Percentiles rank a stretch among this genome's conserved stretches.
Evolutionary conservation across 1,140 invertebrate species (phyloP).

Genomic region (Drosophila pseudoananassae): DNA sequence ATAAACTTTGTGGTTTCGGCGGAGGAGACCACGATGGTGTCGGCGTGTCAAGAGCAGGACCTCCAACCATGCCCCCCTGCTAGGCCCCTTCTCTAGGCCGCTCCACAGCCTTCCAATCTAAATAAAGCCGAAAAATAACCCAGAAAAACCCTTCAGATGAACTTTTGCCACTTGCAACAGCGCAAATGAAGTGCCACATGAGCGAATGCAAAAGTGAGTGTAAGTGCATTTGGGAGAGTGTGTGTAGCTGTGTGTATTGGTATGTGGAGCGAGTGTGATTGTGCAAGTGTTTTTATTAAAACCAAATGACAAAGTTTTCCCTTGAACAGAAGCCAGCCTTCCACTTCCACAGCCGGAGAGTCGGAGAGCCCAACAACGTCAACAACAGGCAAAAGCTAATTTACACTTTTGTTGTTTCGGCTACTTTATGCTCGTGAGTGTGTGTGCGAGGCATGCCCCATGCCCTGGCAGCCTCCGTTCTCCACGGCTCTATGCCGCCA

Average conservation of each 20-base stretch:
- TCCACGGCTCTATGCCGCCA: constrained; percentile 30
- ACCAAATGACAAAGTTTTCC: constrained; percentile 79
- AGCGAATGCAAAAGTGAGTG: constrained; percentile 35
- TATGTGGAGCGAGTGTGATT: constrained; percentile 44
- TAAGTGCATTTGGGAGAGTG: constrained; percentile 47
- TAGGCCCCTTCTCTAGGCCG: background rate
- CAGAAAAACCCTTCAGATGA: constrained; percentile 68
- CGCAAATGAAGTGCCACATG: constrained; percentile 74
- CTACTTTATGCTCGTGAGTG: constrained; percentile 65
- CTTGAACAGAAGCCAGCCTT: constrained; percentile 44
- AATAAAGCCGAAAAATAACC: constrained; percentile 52
- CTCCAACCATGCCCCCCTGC: constrained; percentile 8
- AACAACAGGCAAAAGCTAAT: constrained; percentile 82
- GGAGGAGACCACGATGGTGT: constrained; percentile 20
- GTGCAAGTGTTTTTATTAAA: constrained; percentile 81
- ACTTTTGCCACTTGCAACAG: constrained; percentile 64
- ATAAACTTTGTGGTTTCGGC: constrained; percentile 67
- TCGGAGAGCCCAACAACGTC: constrained; percentile 66
- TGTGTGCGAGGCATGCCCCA: background rate
- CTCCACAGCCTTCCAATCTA: constrained; percentile 42
- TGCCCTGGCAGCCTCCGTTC: background rate
- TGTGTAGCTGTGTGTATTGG: constrained; percentile 8
- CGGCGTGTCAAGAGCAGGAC: constrained; percentile 64
- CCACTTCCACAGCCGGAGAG: constrained; percentile 19
- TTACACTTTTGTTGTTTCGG: constrained; percentile 80